A percentile compares a stretch with the other conserved stretches of the same genome.
Conservation (phyloP, 2,888 invertebrate species). For the Xylocampa areola region DNA sequence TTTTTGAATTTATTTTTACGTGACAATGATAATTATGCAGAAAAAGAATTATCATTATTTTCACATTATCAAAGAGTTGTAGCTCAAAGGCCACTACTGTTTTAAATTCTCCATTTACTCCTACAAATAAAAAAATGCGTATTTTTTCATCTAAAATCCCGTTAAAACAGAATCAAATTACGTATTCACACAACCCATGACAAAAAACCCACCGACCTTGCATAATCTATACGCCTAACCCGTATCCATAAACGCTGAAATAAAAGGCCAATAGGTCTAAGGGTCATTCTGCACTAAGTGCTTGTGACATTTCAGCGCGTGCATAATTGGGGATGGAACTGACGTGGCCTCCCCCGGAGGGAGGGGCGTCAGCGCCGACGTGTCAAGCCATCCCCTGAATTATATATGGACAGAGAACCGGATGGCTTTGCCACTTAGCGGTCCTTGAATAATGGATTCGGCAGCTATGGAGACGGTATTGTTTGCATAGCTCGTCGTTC, state of each 20-base stretch:
- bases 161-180: conserved; percentile 29
- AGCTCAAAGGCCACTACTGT: too few species aligned
- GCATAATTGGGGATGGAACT: conserved; percentile 87
- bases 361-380: conserved; percentile 81
- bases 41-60: too few species aligned
- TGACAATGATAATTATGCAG: too few species aligned
- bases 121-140: too few species aligned
- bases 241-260: conserved; percentile 75
- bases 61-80: too few species aligned
- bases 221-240: conserved; percentile 68
- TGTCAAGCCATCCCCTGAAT: conserved; percentile 87
- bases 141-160: too few species aligned
- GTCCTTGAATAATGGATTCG: conserved; percentile 83
- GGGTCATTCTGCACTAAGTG: conserved; percentile 85
- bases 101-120: too few species aligned
- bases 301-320: conserved; percentile 83
- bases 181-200: conserved; percentile 44
- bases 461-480: conserved; percentile 61
- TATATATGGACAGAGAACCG: conserved; percentile 83
- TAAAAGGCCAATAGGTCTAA: conserved; percentile 88
- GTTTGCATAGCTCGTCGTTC: conserved; percentile 55
- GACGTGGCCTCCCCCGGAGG: conserved; percentile 70
- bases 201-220: conserved; percentile 60
- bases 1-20: too few species aligned
- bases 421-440: conserved; percentile 87